phyloP scores from a whole-genome alignment of 2,797 vertebrate genomes.

The Pseudotriccus pelzelni region DNA sequence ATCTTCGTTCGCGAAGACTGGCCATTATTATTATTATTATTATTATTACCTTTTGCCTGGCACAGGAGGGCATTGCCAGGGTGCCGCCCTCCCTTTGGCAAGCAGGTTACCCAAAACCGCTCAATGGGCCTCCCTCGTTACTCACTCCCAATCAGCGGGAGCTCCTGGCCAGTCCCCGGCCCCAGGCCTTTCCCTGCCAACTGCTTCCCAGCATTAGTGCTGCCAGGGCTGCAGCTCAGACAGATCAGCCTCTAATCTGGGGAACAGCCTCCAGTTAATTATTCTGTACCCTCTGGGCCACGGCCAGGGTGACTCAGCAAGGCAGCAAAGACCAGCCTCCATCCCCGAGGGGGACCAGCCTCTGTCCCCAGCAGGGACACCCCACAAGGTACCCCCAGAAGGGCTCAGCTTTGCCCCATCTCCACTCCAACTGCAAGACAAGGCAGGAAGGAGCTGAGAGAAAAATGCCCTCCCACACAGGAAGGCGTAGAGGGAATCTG shows the following conservation, averaged over 20 bases:
- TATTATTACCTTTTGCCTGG: background rate
- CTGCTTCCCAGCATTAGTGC: background rate
- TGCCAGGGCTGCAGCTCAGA: slow-evolving; percentile 33
- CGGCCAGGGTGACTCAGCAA: slow-evolving; percentile 55
- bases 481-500: accelerated
- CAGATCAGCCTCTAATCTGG: slow-evolving; percentile 37
- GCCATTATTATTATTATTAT: no score
- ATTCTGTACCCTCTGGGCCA: slow-evolving; percentile 27
- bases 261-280: slow-evolving; percentile 29
- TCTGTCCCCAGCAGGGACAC: background rate
- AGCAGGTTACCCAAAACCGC: background rate
- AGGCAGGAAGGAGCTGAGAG: background rate
- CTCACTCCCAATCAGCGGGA: background rate
- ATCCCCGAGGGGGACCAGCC: background rate
- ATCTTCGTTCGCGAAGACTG: no score
- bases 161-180: background rate
- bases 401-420: background rate
- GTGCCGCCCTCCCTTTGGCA: background rate
- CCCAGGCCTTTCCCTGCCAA: background rate
- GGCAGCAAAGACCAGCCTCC: background rate
- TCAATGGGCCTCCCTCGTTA: background rate
- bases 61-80: background rate
- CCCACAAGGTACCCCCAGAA: background rate
- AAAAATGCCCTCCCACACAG: accelerated
- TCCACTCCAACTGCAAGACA: background rate